A percentile compares a stretch with the other conserved stretches of the same genome.
phyloP scores from a whole-genome alignment of 1,140 invertebrate genomes.

The Pseudobourletiella spinata region DNA sequence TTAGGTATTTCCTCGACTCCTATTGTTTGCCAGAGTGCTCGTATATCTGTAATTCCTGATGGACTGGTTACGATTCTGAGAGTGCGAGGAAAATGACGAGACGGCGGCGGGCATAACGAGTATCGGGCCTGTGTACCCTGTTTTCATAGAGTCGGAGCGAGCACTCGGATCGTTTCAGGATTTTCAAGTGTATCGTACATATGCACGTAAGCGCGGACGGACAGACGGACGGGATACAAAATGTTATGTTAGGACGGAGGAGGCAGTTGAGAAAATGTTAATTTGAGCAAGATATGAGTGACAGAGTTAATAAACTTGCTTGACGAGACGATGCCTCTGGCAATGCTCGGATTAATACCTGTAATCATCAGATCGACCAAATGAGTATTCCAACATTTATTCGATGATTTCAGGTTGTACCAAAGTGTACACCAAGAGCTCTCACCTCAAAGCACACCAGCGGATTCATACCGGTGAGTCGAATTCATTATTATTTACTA shows the following conservation, averaged over 20 bases:
- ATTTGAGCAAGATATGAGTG: slow-evolving; percentile 11
- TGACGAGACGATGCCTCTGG: slow-evolving; percentile 3
- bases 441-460: slow-evolving; percentile 96
- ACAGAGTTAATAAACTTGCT: slow-evolving; percentile 19
- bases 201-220: too few relatives aligned
- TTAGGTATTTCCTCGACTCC: too few relatives aligned
- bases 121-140: neutral
- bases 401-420: slow-evolving; percentile 64
- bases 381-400: slow-evolving; percentile 3
- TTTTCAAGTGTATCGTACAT: too few relatives aligned
- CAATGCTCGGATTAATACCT: slow-evolving; percentile 10
- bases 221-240: too few relatives aligned
- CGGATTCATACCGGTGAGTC: slow-evolving; percentile 91
- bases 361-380: slow-evolving; percentile 6
- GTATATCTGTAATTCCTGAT: too few relatives aligned
- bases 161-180: too few relatives aligned
- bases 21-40: too few relatives aligned
- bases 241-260: too few relatives aligned
- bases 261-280: neutral
- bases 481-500: neutral
- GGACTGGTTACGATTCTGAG: too few relatives aligned
- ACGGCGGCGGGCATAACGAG: neutral
- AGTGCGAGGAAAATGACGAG: neutral
- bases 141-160: too few relatives aligned
- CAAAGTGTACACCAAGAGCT: slow-evolving; percentile 98